Conservation (phyloP, 2,888 invertebrate species). For the Dermolepida albohirtum region DNA sequence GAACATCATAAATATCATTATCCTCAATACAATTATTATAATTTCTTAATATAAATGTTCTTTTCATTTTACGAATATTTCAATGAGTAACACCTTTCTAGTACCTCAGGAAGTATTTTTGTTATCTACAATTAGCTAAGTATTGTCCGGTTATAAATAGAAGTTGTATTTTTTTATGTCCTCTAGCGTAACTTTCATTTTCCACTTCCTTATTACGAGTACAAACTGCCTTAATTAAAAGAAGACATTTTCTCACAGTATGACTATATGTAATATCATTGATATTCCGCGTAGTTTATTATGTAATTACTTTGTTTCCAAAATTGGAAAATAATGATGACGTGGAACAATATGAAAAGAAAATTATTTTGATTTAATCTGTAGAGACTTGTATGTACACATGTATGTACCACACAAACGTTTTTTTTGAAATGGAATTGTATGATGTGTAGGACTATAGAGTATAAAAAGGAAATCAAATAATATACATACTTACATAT, state of each 20-base stretch:
- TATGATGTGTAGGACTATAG: too few relatives aligned
- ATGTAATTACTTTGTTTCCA: background rate
- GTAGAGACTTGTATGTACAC: too few relatives aligned
- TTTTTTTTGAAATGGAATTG: too few relatives aligned
- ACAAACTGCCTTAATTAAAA: constrained; percentile 12
- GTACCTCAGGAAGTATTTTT: constrained; percentile 7
- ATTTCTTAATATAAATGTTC: too few relatives aligned
- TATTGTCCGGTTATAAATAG: background rate
- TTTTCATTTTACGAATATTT: background rate
- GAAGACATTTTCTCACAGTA: constrained; percentile 16
- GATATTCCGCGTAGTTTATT: background rate
- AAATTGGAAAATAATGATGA: constrained; percentile 9
- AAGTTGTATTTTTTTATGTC: background rate
- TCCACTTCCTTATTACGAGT: constrained; percentile 17
- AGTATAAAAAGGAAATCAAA: too few relatives aligned
- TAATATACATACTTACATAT: too few relatives aligned
- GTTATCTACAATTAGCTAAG: background rate
- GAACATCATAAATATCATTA: too few relatives aligned
- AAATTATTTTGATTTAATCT: too few relatives aligned
- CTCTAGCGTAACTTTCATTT: constrained; percentile 17
- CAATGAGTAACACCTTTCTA: background rate
- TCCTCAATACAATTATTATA: too few relatives aligned
- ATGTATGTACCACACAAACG: too few relatives aligned
- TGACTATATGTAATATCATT: background rate
- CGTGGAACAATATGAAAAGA: constrained; percentile 3